These are phyloP conservation scores for Synergus gifuensis DNA, from an alignment of 2,888 invertebrate species.

Conservation along the genomic window DNA sequence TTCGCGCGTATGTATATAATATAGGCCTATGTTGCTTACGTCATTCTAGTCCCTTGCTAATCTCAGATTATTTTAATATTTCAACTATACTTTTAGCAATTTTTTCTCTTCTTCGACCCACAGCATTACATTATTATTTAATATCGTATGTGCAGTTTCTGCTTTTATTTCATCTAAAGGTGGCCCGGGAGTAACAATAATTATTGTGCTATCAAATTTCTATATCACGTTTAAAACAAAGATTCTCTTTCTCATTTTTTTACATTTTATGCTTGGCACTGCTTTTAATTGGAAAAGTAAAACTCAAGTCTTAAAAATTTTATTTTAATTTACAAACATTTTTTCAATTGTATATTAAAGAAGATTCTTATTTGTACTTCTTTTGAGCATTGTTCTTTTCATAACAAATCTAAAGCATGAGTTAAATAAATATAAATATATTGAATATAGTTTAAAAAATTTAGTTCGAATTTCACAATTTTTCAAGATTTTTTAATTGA, in stretches of 20 bases:
- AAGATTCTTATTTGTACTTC: background rate
- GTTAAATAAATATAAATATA: no score
- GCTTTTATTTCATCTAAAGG: background rate
- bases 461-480: no score
- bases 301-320: background rate
- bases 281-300: background rate
- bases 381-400: no score
- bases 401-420: no score
- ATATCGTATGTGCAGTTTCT: constrained; percentile 4
- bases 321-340: no score
- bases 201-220: constrained; percentile 13
- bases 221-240: constrained; percentile 18
- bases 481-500: background rate
- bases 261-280: background rate
- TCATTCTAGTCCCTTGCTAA: constrained; percentile 43
- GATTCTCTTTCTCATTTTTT: background rate
- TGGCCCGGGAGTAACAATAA: constrained; percentile 37
- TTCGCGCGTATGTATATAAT: constrained; percentile 43
- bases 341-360: background rate
- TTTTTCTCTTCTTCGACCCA: constrained; percentile 3
- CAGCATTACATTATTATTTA: background rate
- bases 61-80: constrained; percentile 42
- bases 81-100: constrained; percentile 20
- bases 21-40: constrained; percentile 50
- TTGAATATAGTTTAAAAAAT: no score